Base-by-base conservation (phyloP, 2,888 invertebrate species). In the Leistus spinibarbis region DNA sequence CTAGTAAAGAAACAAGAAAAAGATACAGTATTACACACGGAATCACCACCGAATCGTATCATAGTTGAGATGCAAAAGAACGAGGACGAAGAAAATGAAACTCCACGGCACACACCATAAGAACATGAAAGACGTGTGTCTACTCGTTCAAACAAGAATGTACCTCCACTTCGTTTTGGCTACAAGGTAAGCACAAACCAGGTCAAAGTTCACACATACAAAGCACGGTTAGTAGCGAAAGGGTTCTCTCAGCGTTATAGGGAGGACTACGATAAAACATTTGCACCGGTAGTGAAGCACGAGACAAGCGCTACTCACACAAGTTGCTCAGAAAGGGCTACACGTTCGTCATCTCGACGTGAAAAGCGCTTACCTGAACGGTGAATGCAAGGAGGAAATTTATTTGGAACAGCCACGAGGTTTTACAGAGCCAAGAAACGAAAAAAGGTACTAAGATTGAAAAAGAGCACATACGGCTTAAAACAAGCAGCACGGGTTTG, bases 401-500 rank as follows among this genome's bases (percentile, higher is more conserved):
- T 73, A 67, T n/a, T 54, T 72, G 72, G 19, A 73, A 23, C 67
- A 67, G 53, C 66, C 73, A 1, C 54, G 67, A 73, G 67, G 67
- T 17, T 66, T 54, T 54, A 56, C 4, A 66, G 22, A 67, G 22
- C 9, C 20, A 56, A 17, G 56, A 17, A 3, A 23, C 23, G 62
- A 74, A 53, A 22, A 68, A 5, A 54, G 20, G n/a, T 60, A 53
- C 9, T 74, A 68, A 22, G 17, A 54, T 60, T 74, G 16, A 66
- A 56, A 10, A 68, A 24, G 23, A 57, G 68, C 10, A 68, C 73
- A 53, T 76, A 76, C 66, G 73, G 76, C 1, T 17, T 73, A 13
- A 73, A 76, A 53, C 72, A 73, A 57, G 66, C 76, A 54, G 72
- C 68, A 4, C 56, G 54, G 16, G 19, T 63, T 10, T 76, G 76